Base-by-base conservation (phyloP, 1,140 invertebrate species). In the Mactra quadrangularis region DNA sequence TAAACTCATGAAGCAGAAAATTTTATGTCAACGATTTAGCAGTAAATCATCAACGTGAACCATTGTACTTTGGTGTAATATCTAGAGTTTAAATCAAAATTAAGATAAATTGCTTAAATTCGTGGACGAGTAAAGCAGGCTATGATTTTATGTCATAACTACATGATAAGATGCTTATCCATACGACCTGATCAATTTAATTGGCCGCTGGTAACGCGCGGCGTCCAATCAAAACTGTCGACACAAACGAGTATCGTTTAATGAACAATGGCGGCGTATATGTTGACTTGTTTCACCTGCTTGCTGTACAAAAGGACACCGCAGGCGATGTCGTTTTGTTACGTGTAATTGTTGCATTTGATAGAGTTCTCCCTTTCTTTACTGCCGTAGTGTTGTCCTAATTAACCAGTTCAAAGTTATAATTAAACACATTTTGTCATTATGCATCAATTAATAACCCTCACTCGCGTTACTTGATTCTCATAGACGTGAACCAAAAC, bases 91-190 rank as follows among this genome's bases (percentile, higher is more conserved):
- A 41, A 55, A 55, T 74, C 70, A 78, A 78, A 78, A 78, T 78
- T 78, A 78, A 66, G 76, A 78, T 78, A 68, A 68, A 78, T 78
- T 55, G 68, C 60, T 78, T 53, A 68, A 68, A 78, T 19, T 78
- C 52, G 57, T 68, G 76, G 29, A 19, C 60, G 27, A 22, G n/a
- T 33, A 53, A 57, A 29, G 38, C 25, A 38, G 29, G 6, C 62
- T 55, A 62, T 66, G 35, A 33, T 29, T 64, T 78, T 64, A 68
- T 50, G 50, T 78, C 62, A n/a, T n/a, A 68, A 29, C 64, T 7
- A 31, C 3, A 19, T 38, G 76, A 78, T 78, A 78, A 78, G 76
- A 78, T 78, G 64, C 70, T 72, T 72, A 72, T 72, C 72, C 55
- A 27, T 13, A 41, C 9, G 29, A 50, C 29, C 53, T 53, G 45